phyloP scores from a whole-genome alignment of 2,888 invertebrate species.

The Athrips mouffetella region DNA sequence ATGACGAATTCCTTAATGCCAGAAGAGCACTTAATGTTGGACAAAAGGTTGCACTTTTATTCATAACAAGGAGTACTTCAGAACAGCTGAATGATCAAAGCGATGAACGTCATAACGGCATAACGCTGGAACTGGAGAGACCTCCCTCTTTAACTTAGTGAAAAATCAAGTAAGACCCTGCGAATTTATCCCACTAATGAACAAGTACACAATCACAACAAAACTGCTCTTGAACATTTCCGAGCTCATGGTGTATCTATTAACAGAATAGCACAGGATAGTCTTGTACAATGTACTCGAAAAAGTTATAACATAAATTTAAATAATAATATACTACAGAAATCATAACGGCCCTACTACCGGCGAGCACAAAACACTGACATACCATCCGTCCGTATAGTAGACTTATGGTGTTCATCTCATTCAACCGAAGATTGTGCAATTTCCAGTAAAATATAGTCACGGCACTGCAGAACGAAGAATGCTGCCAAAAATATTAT shows the following conservation, averaged over 20 bases:
- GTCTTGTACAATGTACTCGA: constrained; percentile 5
- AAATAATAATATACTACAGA: constrained; percentile 9
- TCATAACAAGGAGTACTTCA: constrained; percentile 8
- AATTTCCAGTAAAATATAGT: constrained; percentile 28
- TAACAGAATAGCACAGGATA: constrained; percentile 12
- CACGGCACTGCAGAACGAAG: constrained; percentile 24
- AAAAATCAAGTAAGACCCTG: constrained; percentile 23
- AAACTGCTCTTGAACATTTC: constrained; percentile 2
- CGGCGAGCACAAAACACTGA: background rate
- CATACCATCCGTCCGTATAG: constrained; percentile 5
- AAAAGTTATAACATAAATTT: constrained; percentile 8
- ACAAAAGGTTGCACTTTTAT: constrained; percentile 8
- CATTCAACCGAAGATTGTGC: constrained; percentile 24
- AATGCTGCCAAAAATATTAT: constrained; percentile 28
- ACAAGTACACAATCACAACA: constrained; percentile 4
- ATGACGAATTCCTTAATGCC: constrained; percentile 10
- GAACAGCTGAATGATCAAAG: constrained; percentile 7
- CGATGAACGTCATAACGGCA: constrained; percentile 9
- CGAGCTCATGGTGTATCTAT: constrained; percentile 7
- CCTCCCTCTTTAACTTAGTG: constrained; percentile 20
- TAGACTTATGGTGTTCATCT: constrained; percentile 24
- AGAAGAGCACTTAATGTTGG: constrained; percentile 12
- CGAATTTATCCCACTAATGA: constrained; percentile 16
- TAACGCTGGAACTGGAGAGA: constrained; percentile 12
- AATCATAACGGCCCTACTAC: background rate